Evolutionary conservation across 2,113 vertebrate species (phyloP).

Genomic region (Rostratula benghalensis): DNA sequence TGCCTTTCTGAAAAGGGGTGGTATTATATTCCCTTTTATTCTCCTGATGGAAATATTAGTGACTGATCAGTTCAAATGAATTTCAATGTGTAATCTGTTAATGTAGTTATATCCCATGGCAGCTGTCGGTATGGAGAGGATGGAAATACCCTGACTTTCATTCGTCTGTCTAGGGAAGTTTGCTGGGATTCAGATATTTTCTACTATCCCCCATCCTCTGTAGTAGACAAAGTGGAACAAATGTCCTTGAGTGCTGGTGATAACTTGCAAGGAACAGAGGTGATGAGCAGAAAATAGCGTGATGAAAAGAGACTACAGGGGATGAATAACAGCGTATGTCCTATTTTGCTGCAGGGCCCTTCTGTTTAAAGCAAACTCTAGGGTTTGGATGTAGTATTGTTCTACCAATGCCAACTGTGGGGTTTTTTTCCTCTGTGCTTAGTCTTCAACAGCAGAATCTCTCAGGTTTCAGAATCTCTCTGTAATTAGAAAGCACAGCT

Average conservation of each 20-base stretch:
- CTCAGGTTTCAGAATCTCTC: slow-evolving; percentile 66
- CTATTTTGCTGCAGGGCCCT: slow-evolving; percentile 43
- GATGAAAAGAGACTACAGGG: slow-evolving; percentile 19
- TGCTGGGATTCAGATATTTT: neutral
- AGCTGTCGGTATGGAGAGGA: neutral
- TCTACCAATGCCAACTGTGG: neutral
- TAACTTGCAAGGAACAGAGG: slow-evolving; percentile 24
- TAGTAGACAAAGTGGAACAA: neutral
- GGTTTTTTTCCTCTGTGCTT: neutral
- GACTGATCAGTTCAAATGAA: slow-evolving; percentile 11
- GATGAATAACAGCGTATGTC: slow-evolving; percentile 1
- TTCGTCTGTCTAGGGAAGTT: neutral
- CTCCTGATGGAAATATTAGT: neutral
- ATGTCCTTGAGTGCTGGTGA: slow-evolving; percentile 21
- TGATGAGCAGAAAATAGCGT: neutral
- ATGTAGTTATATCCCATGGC: neutral
- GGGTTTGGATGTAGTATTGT: slow-evolving; percentile 48
- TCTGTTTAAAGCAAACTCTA: slow-evolving; percentile 33
- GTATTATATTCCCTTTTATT: neutral
- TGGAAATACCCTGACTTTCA: neutral
- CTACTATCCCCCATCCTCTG: neutral
- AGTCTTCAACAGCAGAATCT: slow-evolving; percentile 47
- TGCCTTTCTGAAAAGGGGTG: neutral
- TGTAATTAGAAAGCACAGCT: slow-evolving; percentile 71
- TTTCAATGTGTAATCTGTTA: neutral